phyloP scores from a whole-genome alignment of 2,113 vertebrate genomes.

The Psammodynastes pulverulentus region DNA sequence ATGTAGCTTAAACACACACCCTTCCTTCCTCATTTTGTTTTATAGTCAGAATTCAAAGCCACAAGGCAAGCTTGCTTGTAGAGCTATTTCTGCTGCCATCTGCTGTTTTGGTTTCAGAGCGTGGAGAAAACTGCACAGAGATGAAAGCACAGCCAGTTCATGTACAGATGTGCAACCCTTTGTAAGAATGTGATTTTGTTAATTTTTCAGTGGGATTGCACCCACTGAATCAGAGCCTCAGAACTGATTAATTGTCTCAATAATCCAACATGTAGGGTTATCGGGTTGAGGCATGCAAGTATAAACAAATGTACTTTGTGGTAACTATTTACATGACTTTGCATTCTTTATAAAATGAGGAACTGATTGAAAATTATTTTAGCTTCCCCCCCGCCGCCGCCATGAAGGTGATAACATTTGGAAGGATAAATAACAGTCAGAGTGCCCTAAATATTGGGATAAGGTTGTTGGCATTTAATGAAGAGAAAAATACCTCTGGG shows the following conservation, averaged over 20 bases:
- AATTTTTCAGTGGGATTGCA: neutral
- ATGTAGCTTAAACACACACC: neutral
- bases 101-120: neutral
- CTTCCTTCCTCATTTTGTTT: conserved; percentile 5
- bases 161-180: neutral
- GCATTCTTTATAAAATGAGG: neutral
- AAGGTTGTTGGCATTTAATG: neutral
- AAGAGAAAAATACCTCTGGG: neutral
- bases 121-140: neutral
- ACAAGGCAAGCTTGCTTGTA: neutral
- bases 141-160: neutral
- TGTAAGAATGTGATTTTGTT: neutral
- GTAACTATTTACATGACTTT: neutral
- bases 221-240: neutral
- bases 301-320: neutral
- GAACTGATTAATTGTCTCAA: neutral
- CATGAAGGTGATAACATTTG: neutral
- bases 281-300: neutral
- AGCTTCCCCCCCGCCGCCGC: accelerated
- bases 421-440: neutral
- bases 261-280: neutral
- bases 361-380: neutral
- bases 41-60: conserved; percentile 19
- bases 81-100: conserved; percentile 18
- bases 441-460: neutral